Evolutionary conservation across 92 coral and sea anemone genomes (phyloP).

Genomic region (Anthopleura xanthogrammica): DNA sequence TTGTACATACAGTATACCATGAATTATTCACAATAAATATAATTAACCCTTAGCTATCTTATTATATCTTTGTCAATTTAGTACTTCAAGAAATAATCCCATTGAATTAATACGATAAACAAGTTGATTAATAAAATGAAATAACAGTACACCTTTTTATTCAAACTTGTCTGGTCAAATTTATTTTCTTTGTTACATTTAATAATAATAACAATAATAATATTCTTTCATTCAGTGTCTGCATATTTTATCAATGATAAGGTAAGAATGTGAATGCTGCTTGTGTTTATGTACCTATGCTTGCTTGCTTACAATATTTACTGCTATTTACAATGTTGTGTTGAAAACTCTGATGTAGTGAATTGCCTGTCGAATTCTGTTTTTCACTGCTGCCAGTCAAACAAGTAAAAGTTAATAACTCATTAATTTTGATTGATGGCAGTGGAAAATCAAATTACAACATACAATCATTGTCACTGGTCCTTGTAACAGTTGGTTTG

Average conservation of each 20-base stretch:
- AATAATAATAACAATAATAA: background rate
- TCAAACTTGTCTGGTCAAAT: background rate
- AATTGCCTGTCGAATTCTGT: no score
- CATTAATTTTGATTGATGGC: no score
- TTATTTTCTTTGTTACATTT: background rate
- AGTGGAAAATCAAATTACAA: no score
- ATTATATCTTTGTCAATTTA: background rate
- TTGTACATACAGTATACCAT: constrained; percentile 1
- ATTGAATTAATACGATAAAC: background rate
- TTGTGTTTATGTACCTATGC: no score
- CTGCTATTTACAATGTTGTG: no score
- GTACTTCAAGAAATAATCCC: background rate
- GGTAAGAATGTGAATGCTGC: no score
- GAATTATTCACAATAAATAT: background rate
- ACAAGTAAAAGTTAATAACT: no score
- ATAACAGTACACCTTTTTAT: background rate
- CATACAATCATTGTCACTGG: background rate
- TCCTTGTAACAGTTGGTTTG: background rate
- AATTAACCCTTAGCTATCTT: background rate
- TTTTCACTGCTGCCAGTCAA: no score
- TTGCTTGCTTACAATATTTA: no score
- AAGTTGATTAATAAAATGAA: background rate
- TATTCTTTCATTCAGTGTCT: background rate
- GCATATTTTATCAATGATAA: background rate
- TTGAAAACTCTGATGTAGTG: no score